Evolutionary conservation across 1,140 invertebrate species (phyloP).

Genomic region (Vanessa atalanta): DNA sequence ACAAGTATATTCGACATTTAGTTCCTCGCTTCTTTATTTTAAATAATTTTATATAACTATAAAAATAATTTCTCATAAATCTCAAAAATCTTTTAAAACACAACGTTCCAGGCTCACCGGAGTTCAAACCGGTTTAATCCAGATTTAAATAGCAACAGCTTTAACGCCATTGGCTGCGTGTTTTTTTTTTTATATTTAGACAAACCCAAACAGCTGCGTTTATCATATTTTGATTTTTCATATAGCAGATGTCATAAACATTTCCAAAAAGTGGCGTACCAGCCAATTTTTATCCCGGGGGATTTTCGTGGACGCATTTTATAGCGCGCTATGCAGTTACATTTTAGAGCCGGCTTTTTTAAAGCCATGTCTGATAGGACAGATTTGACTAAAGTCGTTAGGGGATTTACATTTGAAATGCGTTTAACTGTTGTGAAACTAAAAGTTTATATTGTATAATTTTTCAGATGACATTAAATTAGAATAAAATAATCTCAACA

Average conservation of each 20-base stretch:
- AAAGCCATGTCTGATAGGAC: slow-evolving; percentile 41
- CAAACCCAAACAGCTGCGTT: slow-evolving; percentile 16
- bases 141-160: not conserved
- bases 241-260: slow-evolving; percentile 40
- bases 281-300: slow-evolving; percentile 44
- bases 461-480: not conserved
- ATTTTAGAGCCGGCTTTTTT: slow-evolving; percentile 40
- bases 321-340: slow-evolving; percentile 39
- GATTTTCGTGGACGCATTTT: slow-evolving; percentile 37
- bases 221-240: slow-evolving; percentile 35
- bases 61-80: slow-evolving; percentile 1
- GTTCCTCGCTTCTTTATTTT: no score
- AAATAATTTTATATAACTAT: no score
- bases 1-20: no score
- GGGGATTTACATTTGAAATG: slow-evolving; percentile 36
- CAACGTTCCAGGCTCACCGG: not conserved
- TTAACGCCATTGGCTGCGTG: not conserved
- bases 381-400: slow-evolving; percentile 41
- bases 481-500: no score
- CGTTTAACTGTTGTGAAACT: slow-evolving; percentile 25
- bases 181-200: slow-evolving; percentile 18
- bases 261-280: slow-evolving; percentile 40
- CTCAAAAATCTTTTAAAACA: not conserved
- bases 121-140: not conserved
- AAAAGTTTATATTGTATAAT: slow-evolving; percentile 5